These are phyloP conservation scores for Acinonyx jubatus DNA, from an alignment of 2,113 vertebrate genomes.

Conservation along the genomic window DNA sequence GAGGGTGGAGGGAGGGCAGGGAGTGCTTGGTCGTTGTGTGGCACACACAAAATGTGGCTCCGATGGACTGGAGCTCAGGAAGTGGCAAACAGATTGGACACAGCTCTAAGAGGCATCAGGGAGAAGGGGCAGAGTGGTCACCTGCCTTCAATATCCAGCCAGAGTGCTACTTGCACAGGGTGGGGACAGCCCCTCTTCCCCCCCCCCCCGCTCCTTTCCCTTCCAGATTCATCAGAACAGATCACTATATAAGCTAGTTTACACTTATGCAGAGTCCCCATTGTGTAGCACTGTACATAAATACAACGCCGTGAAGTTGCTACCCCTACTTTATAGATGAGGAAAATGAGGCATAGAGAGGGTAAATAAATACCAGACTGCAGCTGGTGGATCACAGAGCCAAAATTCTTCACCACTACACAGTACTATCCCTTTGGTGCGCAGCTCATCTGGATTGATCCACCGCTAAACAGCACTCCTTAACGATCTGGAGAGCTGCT, in stretches of 20 bases:
- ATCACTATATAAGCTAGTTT: background rate
- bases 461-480: background rate
- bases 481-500: background rate
- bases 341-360: background rate
- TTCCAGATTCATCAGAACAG: background rate
- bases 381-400: background rate
- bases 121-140: background rate
- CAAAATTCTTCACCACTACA: background rate
- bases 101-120: background rate
- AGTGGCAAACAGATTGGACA: background rate
- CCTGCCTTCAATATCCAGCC: background rate
- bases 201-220: background rate
- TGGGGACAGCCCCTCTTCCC: no score
- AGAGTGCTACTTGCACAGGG: background rate
- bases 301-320: background rate
- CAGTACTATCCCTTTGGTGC: background rate
- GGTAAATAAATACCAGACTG: background rate
- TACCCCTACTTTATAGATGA: background rate
- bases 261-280: background rate
- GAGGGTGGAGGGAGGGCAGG: background rate
- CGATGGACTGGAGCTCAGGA: background rate
- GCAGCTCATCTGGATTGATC: background rate
- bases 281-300: background rate
- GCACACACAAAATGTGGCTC: background rate
- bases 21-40: background rate